Conservation (phyloP, 2,888 invertebrate genomes). For the Thysanoteuthis rhombus region DNA sequence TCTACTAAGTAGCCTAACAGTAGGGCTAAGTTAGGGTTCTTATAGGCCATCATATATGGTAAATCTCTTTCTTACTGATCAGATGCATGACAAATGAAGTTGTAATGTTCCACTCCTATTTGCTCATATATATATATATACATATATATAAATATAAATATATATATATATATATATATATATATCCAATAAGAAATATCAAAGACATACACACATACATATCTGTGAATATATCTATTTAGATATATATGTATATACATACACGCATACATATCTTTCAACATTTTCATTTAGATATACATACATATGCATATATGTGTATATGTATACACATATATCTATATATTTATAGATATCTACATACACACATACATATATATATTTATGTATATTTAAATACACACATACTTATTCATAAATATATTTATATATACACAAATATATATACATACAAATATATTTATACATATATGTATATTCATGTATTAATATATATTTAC, state of each 20-base stretch:
- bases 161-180: neutral
- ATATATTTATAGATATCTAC: neutral
- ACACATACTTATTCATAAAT: neutral
- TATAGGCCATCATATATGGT: no score
- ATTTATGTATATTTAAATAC: neutral
- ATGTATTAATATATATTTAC: neutral
- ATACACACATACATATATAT: neutral
- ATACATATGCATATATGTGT: neutral
- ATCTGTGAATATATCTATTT: neutral
- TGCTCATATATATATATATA: no score
- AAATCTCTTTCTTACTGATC: no score
- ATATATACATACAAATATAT: neutral
- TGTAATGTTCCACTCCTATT: no score
- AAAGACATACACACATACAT: neutral
- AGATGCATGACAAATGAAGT: no score
- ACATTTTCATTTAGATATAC: neutral
- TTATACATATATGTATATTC: neutral
- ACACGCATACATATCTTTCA: neutral
- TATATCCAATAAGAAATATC: neutral
- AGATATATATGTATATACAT: neutral
- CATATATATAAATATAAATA: no score
- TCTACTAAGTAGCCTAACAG: no score
- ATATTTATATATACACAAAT: neutral
- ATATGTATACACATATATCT: neutral
- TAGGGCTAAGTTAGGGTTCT: no score